phyloP scores from a whole-genome alignment of 2,888 invertebrate species.

The Cenopis cana region DNA sequence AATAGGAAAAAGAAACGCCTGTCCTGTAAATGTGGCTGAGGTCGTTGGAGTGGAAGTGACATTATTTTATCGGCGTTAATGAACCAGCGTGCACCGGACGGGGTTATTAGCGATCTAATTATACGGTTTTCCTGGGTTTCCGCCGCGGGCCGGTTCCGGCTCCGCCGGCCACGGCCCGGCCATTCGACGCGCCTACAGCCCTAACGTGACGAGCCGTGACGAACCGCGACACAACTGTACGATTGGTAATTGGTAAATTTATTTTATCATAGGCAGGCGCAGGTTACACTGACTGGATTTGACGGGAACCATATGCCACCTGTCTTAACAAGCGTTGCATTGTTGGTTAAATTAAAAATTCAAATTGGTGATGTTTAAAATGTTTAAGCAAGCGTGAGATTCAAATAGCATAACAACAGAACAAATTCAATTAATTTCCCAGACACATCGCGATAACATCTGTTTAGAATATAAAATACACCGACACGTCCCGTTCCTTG shows the following conservation, averaged over 20 bases:
- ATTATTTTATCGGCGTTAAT: slow-evolving; percentile 44
- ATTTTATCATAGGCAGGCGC: slow-evolving; percentile 39
- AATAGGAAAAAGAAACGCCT: slow-evolving; percentile 27
- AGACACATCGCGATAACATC: slow-evolving; percentile 77
- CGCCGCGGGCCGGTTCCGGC: slow-evolving; percentile 67
- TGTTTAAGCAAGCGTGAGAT: slow-evolving; percentile 73
- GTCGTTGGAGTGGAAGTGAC: slow-evolving; percentile 46
- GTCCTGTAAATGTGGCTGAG: slow-evolving; percentile 29
- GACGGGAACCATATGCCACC: slow-evolving; percentile 39
- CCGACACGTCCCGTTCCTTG: slow-evolving; percentile 69
- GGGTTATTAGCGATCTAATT: slow-evolving; percentile 69
- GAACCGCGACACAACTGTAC: slow-evolving; percentile 50
- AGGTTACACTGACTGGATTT: slow-evolving; percentile 17
- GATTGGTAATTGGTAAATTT: slow-evolving; percentile 56
- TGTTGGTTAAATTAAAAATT: slow-evolving; percentile 53
- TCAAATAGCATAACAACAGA: slow-evolving; percentile 75
- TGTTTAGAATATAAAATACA: slow-evolving; percentile 83
- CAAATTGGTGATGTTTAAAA: slow-evolving; percentile 63
- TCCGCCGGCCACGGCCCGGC: slow-evolving; percentile 56
- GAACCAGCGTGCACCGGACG: slow-evolving; percentile 55
- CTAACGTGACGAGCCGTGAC: slow-evolving; percentile 50
- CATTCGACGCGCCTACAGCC: slow-evolving; percentile 58
- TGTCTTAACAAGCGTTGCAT: slow-evolving; percentile 34
- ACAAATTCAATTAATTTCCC: slow-evolving; percentile 79
- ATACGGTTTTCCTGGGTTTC: slow-evolving; percentile 70